Percentiles rank a stretch among this genome's conserved stretches.
Evolutionary conservation across 2,113 vertebrate genomes (phyloP).

Genomic region (Ptilorrhoa leucosticta): DNA sequence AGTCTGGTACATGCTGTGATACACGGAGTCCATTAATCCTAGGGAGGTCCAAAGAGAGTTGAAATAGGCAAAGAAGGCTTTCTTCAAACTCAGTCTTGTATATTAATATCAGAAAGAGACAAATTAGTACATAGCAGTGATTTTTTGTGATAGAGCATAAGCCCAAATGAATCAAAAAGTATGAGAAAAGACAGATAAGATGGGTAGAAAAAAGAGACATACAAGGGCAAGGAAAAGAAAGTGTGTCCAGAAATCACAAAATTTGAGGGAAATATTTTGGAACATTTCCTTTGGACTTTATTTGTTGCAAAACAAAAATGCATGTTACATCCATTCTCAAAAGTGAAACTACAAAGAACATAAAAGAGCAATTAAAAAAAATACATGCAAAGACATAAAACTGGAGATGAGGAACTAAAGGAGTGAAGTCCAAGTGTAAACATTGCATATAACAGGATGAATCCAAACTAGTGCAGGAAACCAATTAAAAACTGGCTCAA

Average conservation of each 20-base stretch:
- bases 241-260: neutral
- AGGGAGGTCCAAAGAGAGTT: neutral
- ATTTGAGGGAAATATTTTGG: neutral
- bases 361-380: neutral
- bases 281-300: neutral
- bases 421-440: neutral
- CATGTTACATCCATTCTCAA: neutral
- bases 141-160: neutral
- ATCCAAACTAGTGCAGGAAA: neutral
- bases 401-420: neutral
- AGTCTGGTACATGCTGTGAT: neutral
- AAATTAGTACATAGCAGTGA: neutral
- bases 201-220: neutral
- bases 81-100: neutral
- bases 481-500: neutral
- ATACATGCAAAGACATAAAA: neutral
- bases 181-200: neutral
- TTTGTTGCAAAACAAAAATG: neutral
- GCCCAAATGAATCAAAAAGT: neutral
- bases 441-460: neutral
- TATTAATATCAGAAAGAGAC: neutral
- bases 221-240: neutral
- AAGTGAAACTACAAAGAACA: neutral
- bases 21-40: neutral
- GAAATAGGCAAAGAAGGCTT: neutral